A percentile compares a stretch with the other conserved stretches of the same genome.
These are phyloP conservation scores for Hypsopygia costalis DNA, from an alignment of 2,888 invertebrate genomes.

Conservation along the genomic window DNA sequence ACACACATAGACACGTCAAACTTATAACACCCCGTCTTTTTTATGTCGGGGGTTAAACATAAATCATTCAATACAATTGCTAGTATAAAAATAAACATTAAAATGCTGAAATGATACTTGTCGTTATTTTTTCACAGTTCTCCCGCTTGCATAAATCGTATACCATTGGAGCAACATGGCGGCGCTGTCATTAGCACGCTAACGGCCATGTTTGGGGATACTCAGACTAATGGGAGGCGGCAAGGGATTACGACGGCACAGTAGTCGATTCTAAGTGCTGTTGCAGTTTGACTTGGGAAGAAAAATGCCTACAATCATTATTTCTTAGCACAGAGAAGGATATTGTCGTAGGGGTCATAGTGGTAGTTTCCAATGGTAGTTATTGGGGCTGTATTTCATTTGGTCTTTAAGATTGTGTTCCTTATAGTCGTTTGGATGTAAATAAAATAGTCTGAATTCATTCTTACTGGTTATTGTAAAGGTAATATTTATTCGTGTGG, in stretches of 20 bases:
- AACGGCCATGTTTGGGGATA: conserved; percentile 1
- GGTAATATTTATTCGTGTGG: too few relatives aligned
- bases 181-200: conserved; percentile 10
- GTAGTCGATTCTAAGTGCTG: neutral
- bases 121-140: neutral
- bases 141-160: neutral
- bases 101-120: neutral
- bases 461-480: too few relatives aligned
- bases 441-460: too few relatives aligned
- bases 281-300: neutral
- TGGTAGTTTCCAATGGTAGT: too few relatives aligned
- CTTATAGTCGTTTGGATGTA: too few relatives aligned
- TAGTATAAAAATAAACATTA: too few relatives aligned
- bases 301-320: conserved; percentile 5
- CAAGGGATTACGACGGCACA: neutral
- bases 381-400: too few relatives aligned
- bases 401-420: too few relatives aligned
- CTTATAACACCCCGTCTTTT: too few relatives aligned
- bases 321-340: neutral
- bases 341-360: too few relatives aligned
- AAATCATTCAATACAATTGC: neutral
- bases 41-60: too few relatives aligned
- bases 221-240: neutral
- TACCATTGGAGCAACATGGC: conserved; percentile 5
- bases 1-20: too few relatives aligned